Percentiles rank a stretch among this genome's conserved stretches.
phyloP scores from a whole-genome alignment of 2,797 vertebrate genomes.

The Hirundo rustica region DNA sequence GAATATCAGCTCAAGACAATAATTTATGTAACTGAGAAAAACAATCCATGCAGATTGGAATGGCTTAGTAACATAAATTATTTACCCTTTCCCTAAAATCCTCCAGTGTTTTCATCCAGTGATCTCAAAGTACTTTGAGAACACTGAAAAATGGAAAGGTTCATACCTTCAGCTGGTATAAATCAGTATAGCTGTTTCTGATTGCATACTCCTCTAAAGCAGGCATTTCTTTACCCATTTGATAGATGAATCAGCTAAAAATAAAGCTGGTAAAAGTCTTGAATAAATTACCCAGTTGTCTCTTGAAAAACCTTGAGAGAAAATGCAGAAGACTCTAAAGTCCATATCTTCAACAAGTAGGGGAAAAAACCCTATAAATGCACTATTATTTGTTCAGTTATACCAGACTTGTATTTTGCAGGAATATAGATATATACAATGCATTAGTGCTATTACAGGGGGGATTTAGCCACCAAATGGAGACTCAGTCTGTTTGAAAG shows the following conservation, averaged over 20 bases:
- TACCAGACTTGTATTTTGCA: background rate
- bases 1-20: background rate
- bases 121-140: slow-evolving; percentile 19
- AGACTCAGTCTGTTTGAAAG: background rate
- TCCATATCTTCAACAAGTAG: background rate
- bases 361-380: background rate
- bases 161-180: slow-evolving; percentile 11
- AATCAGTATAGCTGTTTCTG: slow-evolving; percentile 27
- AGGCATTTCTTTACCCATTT: slow-evolving; percentile 18
- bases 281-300: background rate
- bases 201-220: background rate
- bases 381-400: background rate
- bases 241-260: slow-evolving; percentile 44
- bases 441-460: background rate
- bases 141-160: background rate
- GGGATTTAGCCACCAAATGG: background rate
- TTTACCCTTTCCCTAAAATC: slow-evolving; percentile 17
- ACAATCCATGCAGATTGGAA: background rate
- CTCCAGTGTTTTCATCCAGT: background rate
- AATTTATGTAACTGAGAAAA: slow-evolving; percentile 30
- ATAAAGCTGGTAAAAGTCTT: background rate
- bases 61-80: slow-evolving; percentile 9
- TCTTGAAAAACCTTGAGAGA: background rate
- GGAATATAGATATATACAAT: background rate
- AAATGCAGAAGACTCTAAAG: background rate